A percentile compares a stretch with the other conserved stretches of the same genome.
Conservation (phyloP, 2,888 invertebrate genomes). For the Drosophila barbarae region DNA sequence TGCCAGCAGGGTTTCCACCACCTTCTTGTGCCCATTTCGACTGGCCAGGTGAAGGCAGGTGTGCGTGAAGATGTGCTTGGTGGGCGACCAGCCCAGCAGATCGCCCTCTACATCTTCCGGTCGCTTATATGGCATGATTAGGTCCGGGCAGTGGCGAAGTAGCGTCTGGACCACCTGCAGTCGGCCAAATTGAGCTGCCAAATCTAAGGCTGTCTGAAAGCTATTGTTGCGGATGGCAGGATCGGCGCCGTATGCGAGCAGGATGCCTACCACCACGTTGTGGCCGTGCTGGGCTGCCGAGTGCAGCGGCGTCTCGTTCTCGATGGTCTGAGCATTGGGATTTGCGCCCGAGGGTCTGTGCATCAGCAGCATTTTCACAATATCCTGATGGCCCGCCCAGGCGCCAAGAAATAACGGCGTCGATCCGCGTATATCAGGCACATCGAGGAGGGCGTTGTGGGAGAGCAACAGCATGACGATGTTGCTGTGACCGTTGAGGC, state of each 20-base stretch:
- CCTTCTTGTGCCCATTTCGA: constrained; percentile 92
- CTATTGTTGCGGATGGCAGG: constrained; percentile 91
- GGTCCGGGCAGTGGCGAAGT: constrained; percentile 88
- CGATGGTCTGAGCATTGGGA: constrained; percentile 84
- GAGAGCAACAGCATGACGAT: constrained; percentile 90
- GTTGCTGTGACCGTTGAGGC: constrained; percentile 94
- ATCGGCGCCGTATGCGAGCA: constrained; percentile 92
- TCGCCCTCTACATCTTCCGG: constrained; percentile 26
- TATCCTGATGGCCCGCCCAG: constrained; percentile 94
- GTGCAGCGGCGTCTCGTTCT: constrained; percentile 94
- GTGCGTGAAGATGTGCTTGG: constrained; percentile 81
- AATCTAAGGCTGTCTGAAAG: constrained; percentile 94
- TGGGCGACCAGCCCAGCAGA: constrained; percentile 49
- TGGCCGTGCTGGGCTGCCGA: constrained; percentile 96
- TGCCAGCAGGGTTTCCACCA: constrained; percentile 89
- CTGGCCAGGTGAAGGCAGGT: constrained; percentile 95
- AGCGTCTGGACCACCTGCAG: constrained; percentile 92
- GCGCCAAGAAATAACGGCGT: constrained; percentile 95
- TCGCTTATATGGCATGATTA: constrained; percentile 81
- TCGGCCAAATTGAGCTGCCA: constrained; percentile 93
- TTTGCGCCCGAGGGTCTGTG: constrained; percentile 89
- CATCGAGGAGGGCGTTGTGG: constrained; percentile 89
- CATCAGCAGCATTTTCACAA: constrained; percentile 90
- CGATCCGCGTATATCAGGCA: constrained; percentile 94
- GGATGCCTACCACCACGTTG: constrained; percentile 89